Conservation (phyloP, 2,797 vertebrate genomes). For the Cossypha niveicapilla region DNA sequence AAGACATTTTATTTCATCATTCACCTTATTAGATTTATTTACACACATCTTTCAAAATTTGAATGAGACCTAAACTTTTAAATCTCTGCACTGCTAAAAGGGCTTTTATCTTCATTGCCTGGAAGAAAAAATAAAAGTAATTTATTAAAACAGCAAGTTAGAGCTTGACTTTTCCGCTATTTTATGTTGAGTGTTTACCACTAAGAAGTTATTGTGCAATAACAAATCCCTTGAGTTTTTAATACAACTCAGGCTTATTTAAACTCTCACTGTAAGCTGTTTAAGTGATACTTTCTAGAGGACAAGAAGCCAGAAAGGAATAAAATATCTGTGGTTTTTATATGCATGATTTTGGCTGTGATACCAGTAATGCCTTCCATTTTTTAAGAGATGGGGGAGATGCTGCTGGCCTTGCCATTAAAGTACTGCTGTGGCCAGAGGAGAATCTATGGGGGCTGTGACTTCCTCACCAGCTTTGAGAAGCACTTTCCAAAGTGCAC, state of each 20-base stretch:
- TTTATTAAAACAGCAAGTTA: background rate
- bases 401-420: background rate
- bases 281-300: background rate
- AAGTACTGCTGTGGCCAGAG: background rate
- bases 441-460: fast-evolving
- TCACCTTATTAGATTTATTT: background rate
- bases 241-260: background rate
- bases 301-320: background rate
- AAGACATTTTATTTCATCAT: background rate
- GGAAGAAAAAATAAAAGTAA: background rate
- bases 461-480: background rate
- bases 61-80: background rate
- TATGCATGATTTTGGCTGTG: background rate
- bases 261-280: background rate
- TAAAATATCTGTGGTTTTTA: background rate
- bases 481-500: background rate
- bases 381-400: background rate
- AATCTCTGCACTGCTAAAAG: background rate
- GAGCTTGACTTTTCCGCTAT: background rate
- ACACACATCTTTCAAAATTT: background rate
- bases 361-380: background rate
- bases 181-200: background rate
- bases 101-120: background rate
- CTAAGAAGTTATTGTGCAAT: background rate
- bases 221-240: background rate